A percentile compares a stretch with the other conserved stretches of the same genome.
Conservation (phyloP, 2,888 invertebrate genomes). For the Rhorus exstirpatorius region DNA sequence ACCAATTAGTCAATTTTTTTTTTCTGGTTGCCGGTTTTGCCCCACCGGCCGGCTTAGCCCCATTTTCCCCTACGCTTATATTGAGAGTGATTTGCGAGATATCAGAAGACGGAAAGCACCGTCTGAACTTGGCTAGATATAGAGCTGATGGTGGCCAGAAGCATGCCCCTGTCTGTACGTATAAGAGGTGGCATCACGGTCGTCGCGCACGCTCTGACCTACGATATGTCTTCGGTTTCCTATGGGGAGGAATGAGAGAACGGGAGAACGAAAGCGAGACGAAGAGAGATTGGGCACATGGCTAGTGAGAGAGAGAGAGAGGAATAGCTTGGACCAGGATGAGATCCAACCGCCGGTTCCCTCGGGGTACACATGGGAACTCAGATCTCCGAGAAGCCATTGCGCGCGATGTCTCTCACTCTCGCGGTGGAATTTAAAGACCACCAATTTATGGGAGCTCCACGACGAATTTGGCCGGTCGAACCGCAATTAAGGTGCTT, state of each 20-base stretch:
- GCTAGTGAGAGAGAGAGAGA: conserved; percentile 42
- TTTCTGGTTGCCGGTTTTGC: no score
- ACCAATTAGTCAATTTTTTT: no score
- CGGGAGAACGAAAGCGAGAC: conserved; percentile 50
- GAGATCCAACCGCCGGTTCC: conserved; percentile 57
- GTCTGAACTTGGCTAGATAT: conserved; percentile 28
- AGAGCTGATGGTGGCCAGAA: conserved; percentile 40
- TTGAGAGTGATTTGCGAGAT: conserved; percentile 71
- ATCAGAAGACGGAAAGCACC: conserved; percentile 67
- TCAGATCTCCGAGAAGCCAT: conserved; percentile 40
- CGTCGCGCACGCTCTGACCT: conserved; percentile 61
- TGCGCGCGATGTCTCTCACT: conserved; percentile 19
- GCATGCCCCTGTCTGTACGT: conserved; percentile 66
- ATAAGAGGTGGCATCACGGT: conserved; percentile 59
- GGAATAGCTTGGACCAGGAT: conserved; percentile 50
- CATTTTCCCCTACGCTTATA: conserved; percentile 50
- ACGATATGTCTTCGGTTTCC: conserved; percentile 74
- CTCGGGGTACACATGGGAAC: conserved; percentile 37
- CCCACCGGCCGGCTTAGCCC: no score
- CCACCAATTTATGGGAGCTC: conserved; percentile 69
- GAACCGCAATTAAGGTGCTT: conserved; percentile 68
- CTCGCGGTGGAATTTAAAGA: conserved; percentile 64
- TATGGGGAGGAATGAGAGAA: conserved; percentile 43
- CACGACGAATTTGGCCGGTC: conserved; percentile 69
- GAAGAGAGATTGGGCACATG: conserved; percentile 42